Base-by-base conservation (phyloP, 1,140 invertebrate species). In the Drosophila saltans region DNA sequence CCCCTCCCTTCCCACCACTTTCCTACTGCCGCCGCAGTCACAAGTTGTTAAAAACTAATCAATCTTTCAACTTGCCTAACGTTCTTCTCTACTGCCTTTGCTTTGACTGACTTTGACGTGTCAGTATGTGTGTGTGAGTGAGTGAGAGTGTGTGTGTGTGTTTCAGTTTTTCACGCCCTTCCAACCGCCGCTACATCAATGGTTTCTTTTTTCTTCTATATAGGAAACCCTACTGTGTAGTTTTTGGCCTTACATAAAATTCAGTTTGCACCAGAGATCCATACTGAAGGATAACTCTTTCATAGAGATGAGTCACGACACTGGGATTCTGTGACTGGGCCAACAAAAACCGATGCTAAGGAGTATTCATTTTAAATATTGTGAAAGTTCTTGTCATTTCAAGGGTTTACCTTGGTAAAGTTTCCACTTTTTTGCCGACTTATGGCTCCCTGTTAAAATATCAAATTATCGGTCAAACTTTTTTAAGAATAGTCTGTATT, bases 41-140 rank as follows among this genome's bases (percentile, higher is more conserved):
- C 80, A 89, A 89, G 85, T 89, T 89, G 84, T 89, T 89, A 89
- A 89, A 89, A 89, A 89, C 84, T 89, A 89, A 89, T 89, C 84
- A 89, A 89, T 89, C 84, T 89, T 89, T 90, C 81, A 84, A 84
- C 78, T 81, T 89, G 84, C 75, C 84, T 84, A 89, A 89, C 79
- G 80, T 74, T 84, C 89, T 81, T 58, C 36, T 59, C 36, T 59
- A 40, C 57, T 73, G 74, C 84, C 78, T 75, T 63, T 75, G 81
- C 84, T 89, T 86, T 88, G 79, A 82, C 82, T 82, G 82, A 75
- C 80, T 79, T 83, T 88, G 84, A 86, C 69, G 69, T 57, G 36
- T 58, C 68, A n/a, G 58, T n/a, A 33, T 36, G 8, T 58, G 26
- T 67, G 56, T 56, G 33, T 58, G 56, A 63, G 58, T 39, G 57